A percentile compares a stretch with the other conserved stretches of the same genome.
These are phyloP conservation scores for Steinernema carpocapsae DNA, from an alignment of 2,888 invertebrate genomes.

Conservation along the genomic window DNA sequence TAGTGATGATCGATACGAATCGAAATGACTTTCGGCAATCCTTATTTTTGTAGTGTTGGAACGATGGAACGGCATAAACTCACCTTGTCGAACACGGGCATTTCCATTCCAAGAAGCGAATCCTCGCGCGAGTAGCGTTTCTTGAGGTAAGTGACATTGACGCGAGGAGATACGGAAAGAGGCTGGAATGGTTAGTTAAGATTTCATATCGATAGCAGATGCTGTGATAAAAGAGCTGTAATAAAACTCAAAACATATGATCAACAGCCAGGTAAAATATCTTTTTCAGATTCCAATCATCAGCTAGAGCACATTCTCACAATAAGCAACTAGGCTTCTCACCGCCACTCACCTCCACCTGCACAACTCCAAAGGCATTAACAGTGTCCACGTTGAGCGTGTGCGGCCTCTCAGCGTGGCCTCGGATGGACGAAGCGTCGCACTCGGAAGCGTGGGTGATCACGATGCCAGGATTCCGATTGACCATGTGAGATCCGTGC, in stretches of 20 bases:
- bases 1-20: slow-evolving; percentile 25
- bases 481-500: background rate
- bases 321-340: background rate
- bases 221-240: background rate
- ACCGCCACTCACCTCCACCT: background rate
- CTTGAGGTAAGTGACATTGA: slow-evolving; percentile 50
- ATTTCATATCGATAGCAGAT: too few species aligned
- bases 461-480: background rate
- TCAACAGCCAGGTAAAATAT: background rate
- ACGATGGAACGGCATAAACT: background rate
- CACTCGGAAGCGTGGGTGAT: background rate
- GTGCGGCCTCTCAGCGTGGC: background rate
- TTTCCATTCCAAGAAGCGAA: slow-evolving; percentile 60
- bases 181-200: background rate
- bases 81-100: slow-evolving; percentile 62
- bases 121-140: slow-evolving; percentile 58
- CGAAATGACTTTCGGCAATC: too few species aligned
- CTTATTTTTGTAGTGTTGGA: background rate
- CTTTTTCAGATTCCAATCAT: background rate
- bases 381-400: background rate
- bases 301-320: background rate
- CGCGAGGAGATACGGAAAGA: slow-evolving; percentile 7
- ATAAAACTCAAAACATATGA: background rate
- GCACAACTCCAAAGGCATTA: background rate
- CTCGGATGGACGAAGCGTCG: background rate